A percentile compares a stretch with the other conserved stretches of the same genome.
Conservation (phyloP, 2,888 invertebrate species). For the Tyria jacobaeae region DNA sequence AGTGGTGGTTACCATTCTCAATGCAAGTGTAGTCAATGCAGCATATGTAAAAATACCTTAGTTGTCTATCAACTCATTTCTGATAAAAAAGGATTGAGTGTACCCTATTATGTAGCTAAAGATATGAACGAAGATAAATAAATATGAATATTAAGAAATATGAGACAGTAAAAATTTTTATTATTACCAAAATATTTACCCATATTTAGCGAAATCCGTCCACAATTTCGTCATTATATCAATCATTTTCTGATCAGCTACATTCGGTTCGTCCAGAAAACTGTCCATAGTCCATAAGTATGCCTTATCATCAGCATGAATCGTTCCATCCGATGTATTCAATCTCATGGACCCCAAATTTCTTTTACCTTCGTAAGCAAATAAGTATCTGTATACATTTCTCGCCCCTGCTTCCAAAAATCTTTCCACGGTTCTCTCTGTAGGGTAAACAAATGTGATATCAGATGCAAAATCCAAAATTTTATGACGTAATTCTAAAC, state of each 20-base stretch:
- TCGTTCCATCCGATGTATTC: not conserved
- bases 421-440: constrained; percentile 30
- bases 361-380: not conserved
- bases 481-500: constrained; percentile 13
- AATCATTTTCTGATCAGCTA: constrained; percentile 30
- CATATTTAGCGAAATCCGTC: constrained; percentile 38
- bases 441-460: constrained; percentile 22
- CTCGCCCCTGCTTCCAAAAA: constrained; percentile 18
- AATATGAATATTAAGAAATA: too few relatives aligned
- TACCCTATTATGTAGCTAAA: too few relatives aligned
- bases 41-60: too few relatives aligned
- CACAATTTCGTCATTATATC: constrained; percentile 34
- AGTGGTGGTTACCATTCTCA: too few relatives aligned
- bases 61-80: too few relatives aligned
- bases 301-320: not conserved
- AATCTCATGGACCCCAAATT: not conserved
- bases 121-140: too few relatives aligned
- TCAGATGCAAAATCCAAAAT: constrained; percentile 31
- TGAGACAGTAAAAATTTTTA: too few relatives aligned
- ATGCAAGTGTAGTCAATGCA: too few relatives aligned
- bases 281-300: not conserved
- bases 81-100: too few relatives aligned
- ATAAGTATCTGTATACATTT: not conserved
- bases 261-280: constrained; percentile 19
- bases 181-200: too few relatives aligned